Evolutionary conservation across 2,888 invertebrate species (phyloP).

Genomic region (Aphelenchoides bicaudatus): DNA sequence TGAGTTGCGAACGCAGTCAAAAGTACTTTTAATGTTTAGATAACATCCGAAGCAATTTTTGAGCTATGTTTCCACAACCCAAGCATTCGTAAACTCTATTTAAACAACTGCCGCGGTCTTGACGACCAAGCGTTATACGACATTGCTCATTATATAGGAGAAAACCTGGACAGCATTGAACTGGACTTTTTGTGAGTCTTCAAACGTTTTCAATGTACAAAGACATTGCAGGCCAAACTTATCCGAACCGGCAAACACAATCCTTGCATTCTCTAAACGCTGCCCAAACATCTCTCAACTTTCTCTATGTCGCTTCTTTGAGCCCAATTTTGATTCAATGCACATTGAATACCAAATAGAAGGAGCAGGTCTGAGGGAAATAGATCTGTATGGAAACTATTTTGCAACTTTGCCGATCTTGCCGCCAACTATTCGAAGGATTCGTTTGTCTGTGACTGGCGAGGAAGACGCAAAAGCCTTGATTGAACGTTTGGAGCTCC

Average conservation of each 20-base stretch:
- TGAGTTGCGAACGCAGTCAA: slow-evolving; percentile 12
- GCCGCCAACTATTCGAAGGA: slow-evolving; percentile 45
- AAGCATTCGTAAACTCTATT: slow-evolving; percentile 45
- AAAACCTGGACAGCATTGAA: slow-evolving; percentile 47
- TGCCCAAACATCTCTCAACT: slow-evolving; percentile 56
- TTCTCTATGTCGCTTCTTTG: slow-evolving; percentile 57
- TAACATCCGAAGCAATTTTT: slow-evolving; percentile 47
- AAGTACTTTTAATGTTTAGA: slow-evolving; percentile 25
- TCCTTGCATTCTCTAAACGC: slow-evolving; percentile 45
- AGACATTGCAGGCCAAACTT: too few species aligned
- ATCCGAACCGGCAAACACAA: slow-evolving; percentile 46
- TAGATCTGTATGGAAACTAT: slow-evolving; percentile 58
- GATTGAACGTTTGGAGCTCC: slow-evolving; percentile 34
- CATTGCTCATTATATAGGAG: slow-evolving; percentile 53
- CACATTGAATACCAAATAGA: slow-evolving; percentile 30
- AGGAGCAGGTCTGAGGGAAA: slow-evolving; percentile 40
- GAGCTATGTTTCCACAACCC: slow-evolving; percentile 48
- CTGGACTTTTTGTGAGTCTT: slow-evolving; percentile 58
- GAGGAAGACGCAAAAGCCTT: slow-evolving; percentile 47
- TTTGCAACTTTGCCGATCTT: slow-evolving; percentile 49
- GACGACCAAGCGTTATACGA: slow-evolving; percentile 58
- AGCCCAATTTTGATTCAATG: slow-evolving; percentile 30
- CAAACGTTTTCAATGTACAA: too few species aligned
- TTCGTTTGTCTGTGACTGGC: slow-evolving; percentile 55
- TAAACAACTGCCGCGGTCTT: slow-evolving; percentile 53